phyloP scores from a whole-genome alignment of 2,888 invertebrate species.

The Rhodophaea formosa region DNA sequence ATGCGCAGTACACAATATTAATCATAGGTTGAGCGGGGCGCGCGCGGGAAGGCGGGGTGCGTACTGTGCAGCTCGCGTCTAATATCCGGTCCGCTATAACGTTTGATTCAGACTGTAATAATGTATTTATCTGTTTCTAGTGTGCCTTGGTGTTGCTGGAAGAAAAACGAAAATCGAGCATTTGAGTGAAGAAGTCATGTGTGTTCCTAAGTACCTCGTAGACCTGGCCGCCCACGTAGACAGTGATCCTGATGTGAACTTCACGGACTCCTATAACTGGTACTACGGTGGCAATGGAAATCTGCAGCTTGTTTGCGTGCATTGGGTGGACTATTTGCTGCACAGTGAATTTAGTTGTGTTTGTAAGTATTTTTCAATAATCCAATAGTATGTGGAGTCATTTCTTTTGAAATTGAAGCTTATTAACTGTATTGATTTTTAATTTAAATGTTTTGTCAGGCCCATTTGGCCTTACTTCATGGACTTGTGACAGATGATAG shows the following conservation, averaged over 20 bases:
- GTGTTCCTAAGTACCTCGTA: slow-evolving; percentile 58
- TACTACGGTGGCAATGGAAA: slow-evolving; percentile 72
- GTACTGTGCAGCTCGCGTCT: too few species aligned
- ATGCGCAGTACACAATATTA: too few species aligned
- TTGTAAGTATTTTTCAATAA: slow-evolving; percentile 70
- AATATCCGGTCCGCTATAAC: too few species aligned
- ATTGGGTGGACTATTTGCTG: slow-evolving; percentile 56
- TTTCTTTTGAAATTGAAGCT: too few species aligned
- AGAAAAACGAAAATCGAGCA: slow-evolving; percentile 38
- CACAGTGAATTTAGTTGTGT: slow-evolving; percentile 59
- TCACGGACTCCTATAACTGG: slow-evolving; percentile 67
- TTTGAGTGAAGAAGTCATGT: slow-evolving; percentile 58
- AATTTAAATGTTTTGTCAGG: too few species aligned
- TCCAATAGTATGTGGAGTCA: too few species aligned
- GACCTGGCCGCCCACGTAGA: slow-evolving; percentile 59
- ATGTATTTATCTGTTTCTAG: slow-evolving; percentile 16
- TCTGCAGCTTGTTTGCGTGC: slow-evolving; percentile 47
- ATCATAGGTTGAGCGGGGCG: too few species aligned
- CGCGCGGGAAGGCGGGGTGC: too few species aligned
- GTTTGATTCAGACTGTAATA: slow-evolving; percentile 14
- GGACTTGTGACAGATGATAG: too few species aligned
- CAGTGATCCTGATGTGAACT: slow-evolving; percentile 63
- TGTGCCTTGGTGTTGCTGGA: slow-evolving; percentile 26
- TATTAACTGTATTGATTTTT: too few species aligned
- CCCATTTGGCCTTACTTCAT: too few species aligned